These are phyloP conservation scores for Conus ventricosus DNA, from an alignment of 1,140 invertebrate species.

Conservation along the genomic window DNA sequence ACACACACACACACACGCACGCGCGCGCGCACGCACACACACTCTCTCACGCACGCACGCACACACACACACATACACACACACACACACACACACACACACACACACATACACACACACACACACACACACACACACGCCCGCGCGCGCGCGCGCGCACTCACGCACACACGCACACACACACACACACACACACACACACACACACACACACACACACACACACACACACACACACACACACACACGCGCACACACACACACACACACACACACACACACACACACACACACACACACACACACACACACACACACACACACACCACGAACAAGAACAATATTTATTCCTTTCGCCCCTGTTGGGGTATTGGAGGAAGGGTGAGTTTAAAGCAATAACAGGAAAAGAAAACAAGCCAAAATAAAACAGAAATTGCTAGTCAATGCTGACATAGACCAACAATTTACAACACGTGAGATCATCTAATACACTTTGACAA, in stretches of 20 bases:
- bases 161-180: slow-evolving; percentile 1
- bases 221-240: slow-evolving; percentile 15
- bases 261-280: slow-evolving; percentile 32
- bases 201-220: slow-evolving; percentile 4
- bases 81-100: slow-evolving; percentile 21
- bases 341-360: too few relatives aligned
- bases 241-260: too few relatives aligned
- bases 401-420: too few relatives aligned
- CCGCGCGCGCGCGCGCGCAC: neutral
- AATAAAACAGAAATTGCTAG: too few relatives aligned
- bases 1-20: too few relatives aligned
- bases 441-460: too few relatives aligned
- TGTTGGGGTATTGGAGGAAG: too few relatives aligned
- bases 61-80: slow-evolving; percentile 9
- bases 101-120: slow-evolving; percentile 19
- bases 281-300: slow-evolving; percentile 29
- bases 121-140: slow-evolving; percentile 22
- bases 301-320: slow-evolving; percentile 7
- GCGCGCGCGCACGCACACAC: neutral
- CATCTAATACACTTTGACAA: too few relatives aligned
- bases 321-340: too few relatives aligned
- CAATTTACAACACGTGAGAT: too few relatives aligned
- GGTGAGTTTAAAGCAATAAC: too few relatives aligned
- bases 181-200: slow-evolving; percentile 8
- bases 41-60: too few relatives aligned